Conservation (phyloP, 37 sponge, comb jelly and placozoan species). For the Chondrilla cf. caribensis region DNA sequence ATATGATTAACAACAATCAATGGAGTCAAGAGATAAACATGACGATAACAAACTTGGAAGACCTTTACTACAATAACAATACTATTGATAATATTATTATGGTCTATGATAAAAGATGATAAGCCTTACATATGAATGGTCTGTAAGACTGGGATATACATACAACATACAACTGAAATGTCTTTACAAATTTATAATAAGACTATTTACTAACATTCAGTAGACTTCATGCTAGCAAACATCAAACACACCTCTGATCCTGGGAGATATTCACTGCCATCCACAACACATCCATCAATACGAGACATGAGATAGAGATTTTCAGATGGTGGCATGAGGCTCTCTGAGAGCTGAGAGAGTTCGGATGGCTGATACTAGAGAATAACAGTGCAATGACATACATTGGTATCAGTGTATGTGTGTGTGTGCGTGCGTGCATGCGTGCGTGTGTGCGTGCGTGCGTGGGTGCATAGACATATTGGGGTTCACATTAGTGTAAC, state of each 20-base stretch:
- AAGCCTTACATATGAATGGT: too few species aligned
- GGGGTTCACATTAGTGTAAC: not conserved
- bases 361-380: slow-evolving; percentile 33
- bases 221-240: too few species aligned
- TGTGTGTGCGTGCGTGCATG: not conserved
- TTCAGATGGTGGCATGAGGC: slow-evolving; percentile 18
- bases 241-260: not conserved
- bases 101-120: too few species aligned
- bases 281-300: slow-evolving; percentile 38
- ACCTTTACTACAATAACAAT: too few species aligned
- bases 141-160: too few species aligned
- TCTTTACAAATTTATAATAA: too few species aligned
- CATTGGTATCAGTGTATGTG: not conserved
- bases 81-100: too few species aligned
- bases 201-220: too few species aligned
- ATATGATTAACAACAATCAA: too few species aligned
- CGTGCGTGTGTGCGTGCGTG: not conserved
- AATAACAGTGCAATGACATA: not conserved
- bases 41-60: too few species aligned
- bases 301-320: slow-evolving; percentile 51
- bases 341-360: slow-evolving; percentile 21
- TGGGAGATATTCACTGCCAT: slow-evolving; percentile 6
- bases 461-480: not conserved
- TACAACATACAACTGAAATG: too few species aligned
- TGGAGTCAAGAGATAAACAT: too few species aligned